Evolutionary conservation across 1,140 invertebrate genomes (phyloP).

Genomic region (Plodia interpunctella): DNA sequence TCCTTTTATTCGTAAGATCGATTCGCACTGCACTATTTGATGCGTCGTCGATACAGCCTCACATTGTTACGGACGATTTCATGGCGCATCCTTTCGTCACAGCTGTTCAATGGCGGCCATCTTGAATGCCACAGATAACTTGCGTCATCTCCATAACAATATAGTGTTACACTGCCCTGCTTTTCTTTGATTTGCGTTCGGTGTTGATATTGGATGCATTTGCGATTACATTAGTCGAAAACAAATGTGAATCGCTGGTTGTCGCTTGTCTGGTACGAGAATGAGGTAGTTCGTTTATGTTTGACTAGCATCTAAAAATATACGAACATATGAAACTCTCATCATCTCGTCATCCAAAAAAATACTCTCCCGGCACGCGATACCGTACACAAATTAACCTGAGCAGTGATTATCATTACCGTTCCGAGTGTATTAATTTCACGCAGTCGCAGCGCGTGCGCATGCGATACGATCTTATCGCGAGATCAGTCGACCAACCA

Average conservation of each 20-base stretch:
- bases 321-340: no score
- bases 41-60: neutral
- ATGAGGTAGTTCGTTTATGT: no score
- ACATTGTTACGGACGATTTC: constrained; percentile 38
- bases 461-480: constrained; percentile 53
- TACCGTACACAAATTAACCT: constrained; percentile 40
- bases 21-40: constrained; percentile 4
- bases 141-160: constrained; percentile 57
- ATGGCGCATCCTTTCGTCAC: constrained; percentile 68
- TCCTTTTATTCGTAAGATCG: constrained; percentile 5
- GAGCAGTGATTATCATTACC: constrained; percentile 38
- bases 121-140: constrained; percentile 58
- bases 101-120: constrained; percentile 47
- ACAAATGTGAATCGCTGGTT: no score
- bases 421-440: constrained; percentile 47
- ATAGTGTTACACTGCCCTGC: constrained; percentile 68
- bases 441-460: constrained; percentile 50
- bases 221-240: no score
- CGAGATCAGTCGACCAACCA: constrained; percentile 40
- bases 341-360: no score
- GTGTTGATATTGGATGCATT: neutral
- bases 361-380: neutral
- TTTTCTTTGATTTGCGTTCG: constrained; percentile 37
- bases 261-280: no score
- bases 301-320: no score